These are phyloP conservation scores for Temnothorax rugatulus DNA, from an alignment of 2,888 invertebrate genomes.

Conservation along the genomic window DNA sequence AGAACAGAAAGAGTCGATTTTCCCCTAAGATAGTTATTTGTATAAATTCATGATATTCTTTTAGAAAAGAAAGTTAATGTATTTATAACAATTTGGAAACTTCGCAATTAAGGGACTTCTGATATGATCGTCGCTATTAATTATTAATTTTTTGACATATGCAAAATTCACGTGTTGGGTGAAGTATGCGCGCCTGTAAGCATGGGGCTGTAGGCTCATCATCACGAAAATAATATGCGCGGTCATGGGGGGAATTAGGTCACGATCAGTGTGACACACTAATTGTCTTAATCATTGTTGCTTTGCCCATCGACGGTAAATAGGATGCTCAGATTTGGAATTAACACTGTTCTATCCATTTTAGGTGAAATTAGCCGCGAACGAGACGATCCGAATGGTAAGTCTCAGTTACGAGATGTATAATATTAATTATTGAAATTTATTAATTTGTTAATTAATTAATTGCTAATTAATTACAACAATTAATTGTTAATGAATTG, in stretches of 20 bases:
- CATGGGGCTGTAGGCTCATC: slow-evolving; percentile 81
- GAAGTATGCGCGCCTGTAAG: slow-evolving; percentile 77
- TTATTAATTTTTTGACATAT: slow-evolving; percentile 60
- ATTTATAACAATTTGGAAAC: background rate
- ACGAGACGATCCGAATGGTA: slow-evolving; percentile 86
- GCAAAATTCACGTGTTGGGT: slow-evolving; percentile 61
- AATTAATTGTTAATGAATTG: background rate
- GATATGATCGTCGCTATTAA: slow-evolving; percentile 25
- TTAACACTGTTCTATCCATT: slow-evolving; percentile 78
- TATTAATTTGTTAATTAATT: background rate
- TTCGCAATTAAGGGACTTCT: background rate
- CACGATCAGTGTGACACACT: slow-evolving; percentile 75
- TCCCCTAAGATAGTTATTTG: background rate
- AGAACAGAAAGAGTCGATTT: background rate
- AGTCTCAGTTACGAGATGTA: slow-evolving; percentile 64
- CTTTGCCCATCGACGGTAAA: slow-evolving; percentile 64
- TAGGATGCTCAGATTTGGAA: slow-evolving; percentile 50
- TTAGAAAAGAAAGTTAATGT: background rate
- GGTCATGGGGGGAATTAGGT: slow-evolving; percentile 73
- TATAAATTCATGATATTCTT: background rate
- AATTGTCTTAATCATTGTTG: slow-evolving; percentile 74
- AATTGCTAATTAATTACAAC: no score
- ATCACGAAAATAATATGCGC: slow-evolving; percentile 59
- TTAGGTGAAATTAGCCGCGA: slow-evolving; percentile 87
- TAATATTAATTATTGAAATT: background rate